Conservation (phyloP, 2,797 vertebrate genomes). For the Orestias chungarensis region DNA sequence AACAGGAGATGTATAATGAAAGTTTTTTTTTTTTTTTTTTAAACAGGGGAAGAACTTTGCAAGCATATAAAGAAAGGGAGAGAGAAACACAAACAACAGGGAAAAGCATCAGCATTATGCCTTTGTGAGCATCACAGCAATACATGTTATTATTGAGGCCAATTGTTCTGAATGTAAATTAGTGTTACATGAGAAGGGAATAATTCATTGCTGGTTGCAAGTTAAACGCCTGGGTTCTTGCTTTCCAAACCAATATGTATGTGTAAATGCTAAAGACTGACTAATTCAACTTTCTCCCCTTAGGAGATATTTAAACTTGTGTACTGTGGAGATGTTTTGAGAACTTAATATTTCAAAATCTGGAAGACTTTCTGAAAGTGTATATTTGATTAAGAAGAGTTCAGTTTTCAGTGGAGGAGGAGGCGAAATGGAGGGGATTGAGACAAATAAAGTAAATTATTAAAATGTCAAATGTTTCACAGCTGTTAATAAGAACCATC, state of each 20-base stretch:
- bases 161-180: slow-evolving; percentile 33
- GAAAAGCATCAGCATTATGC: slow-evolving; percentile 71
- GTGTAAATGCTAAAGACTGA: neutral
- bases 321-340: neutral
- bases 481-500: neutral
- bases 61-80: slow-evolving; percentile 49
- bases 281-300: neutral
- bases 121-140: slow-evolving; percentile 62
- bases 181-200: slow-evolving; percentile 17
- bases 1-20: slow-evolving; percentile 63
- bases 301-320: neutral
- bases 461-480: neutral
- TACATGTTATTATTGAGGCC: slow-evolving; percentile 51
- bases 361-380: neutral
- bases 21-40: slow-evolving; percentile 53
- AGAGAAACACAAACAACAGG: slow-evolving; percentile 66
- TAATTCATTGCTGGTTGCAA: slow-evolving; percentile 15
- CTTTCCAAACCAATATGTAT: neutral
- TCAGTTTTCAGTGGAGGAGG: neutral
- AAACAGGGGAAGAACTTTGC: slow-evolving; percentile 71
- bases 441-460: neutral
- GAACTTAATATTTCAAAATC: neutral
- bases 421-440: neutral
- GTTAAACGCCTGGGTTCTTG: slow-evolving; percentile 27
- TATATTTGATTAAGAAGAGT: neutral